phyloP scores from a whole-genome alignment of 2,888 invertebrate genomes.

The Omphaloscelis lunosa region DNA sequence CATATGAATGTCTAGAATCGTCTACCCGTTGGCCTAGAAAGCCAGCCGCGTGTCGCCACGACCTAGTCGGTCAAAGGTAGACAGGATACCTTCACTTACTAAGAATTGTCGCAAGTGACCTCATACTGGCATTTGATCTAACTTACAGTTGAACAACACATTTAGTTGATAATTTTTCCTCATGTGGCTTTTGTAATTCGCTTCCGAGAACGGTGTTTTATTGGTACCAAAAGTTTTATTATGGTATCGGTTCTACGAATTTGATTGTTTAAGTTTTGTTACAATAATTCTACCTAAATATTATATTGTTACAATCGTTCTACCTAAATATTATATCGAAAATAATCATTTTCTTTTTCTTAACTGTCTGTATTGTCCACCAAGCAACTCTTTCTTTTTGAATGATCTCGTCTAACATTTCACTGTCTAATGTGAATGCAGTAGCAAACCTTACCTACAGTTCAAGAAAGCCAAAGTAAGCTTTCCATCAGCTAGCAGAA shows the following conservation, averaged over 20 bases:
- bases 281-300: neutral
- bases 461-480: neutral
- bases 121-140: constrained; percentile 65
- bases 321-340: too few species aligned
- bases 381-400: neutral
- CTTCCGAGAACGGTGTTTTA: constrained; percentile 42
- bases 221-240: neutral
- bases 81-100: constrained; percentile 83
- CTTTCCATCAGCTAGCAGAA: neutral
- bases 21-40: constrained; percentile 83
- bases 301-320: neutral
- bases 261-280: neutral
- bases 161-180: constrained; percentile 33
- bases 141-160: constrained; percentile 41
- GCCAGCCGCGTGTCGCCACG: constrained; percentile 75
- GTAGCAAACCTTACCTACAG: neutral
- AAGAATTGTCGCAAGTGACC: constrained; percentile 75
- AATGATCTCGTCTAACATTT: neutral
- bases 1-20: constrained; percentile 54
- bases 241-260: neutral
- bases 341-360: neutral
- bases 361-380: neutral
- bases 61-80: constrained; percentile 85
- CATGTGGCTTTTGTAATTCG: constrained; percentile 25
- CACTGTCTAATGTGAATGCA: neutral